These are phyloP conservation scores for Drosophila seguyi DNA, from an alignment of 1,140 invertebrate species.

Conservation along the genomic window DNA sequence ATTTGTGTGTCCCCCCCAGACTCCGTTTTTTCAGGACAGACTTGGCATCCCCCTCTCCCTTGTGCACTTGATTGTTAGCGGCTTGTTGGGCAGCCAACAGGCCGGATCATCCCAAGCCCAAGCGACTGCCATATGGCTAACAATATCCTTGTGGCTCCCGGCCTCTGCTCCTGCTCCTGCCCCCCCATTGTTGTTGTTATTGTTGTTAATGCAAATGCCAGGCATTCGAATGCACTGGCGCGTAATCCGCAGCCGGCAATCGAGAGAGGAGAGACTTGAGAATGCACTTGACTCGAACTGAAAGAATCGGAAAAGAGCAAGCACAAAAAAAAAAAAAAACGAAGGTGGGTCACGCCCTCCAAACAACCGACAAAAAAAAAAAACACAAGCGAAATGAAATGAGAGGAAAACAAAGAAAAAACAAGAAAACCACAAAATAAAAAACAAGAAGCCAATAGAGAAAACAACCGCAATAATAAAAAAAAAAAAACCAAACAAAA, in stretches of 20 bases:
- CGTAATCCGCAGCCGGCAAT: conserved; percentile 51
- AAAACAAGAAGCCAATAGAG: conserved; percentile 3
- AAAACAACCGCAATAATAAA: conserved; percentile 1
- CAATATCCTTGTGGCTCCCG: conserved; percentile 30
- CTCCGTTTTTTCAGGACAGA: conserved; percentile 4
- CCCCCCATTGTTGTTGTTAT: conserved; percentile 36
- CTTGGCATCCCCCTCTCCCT: not conserved
- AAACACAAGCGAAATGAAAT: too few relatives aligned
- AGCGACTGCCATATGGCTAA: conserved; percentile 60
- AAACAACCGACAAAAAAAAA: conserved; percentile 4
- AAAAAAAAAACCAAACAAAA: conserved; percentile 14
- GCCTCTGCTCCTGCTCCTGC: conserved; percentile 3
- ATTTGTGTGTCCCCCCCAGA: conserved; percentile 11
- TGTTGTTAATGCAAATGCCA: conserved; percentile 67
- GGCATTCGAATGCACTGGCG: conserved; percentile 72
- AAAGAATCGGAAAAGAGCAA: conserved; percentile 63
- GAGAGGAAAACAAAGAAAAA: not conserved
- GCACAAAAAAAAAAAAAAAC: conserved; percentile 9
- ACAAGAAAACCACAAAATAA: not conserved
- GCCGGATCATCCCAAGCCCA: conserved; percentile 46
- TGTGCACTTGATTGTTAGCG: conserved; percentile 79
- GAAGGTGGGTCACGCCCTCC: conserved; percentile 16
- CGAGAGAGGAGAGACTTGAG: conserved; percentile 50
- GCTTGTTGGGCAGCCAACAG: conserved; percentile 77
- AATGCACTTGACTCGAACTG: conserved; percentile 69